Evolutionary conservation across 1,140 invertebrate genomes (phyloP).

Genomic region (Aphaenogaster ashmeadi): DNA sequence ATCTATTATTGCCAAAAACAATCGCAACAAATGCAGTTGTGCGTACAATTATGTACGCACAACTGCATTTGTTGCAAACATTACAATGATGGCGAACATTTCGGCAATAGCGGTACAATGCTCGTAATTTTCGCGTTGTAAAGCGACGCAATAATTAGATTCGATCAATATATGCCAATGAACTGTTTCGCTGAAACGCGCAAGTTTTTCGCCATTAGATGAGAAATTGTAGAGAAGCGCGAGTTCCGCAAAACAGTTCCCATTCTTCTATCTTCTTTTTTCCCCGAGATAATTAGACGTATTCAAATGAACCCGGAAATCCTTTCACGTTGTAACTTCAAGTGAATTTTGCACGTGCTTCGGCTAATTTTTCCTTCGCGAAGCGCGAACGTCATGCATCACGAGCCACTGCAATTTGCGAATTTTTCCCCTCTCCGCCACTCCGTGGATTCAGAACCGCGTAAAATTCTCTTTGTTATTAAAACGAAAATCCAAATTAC

Average conservation of each 20-base stretch:
- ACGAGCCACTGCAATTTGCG: constrained; percentile 21
- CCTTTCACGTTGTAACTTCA: constrained; percentile 38
- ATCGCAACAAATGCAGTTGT: constrained; percentile 2
- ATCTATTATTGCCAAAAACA: constrained; percentile 1
- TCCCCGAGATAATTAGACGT: constrained; percentile 39
- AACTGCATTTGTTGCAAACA: too few species aligned
- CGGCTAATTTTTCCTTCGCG: constrained; percentile 43
- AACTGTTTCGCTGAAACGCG: not conserved
- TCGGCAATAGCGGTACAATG: not conserved
- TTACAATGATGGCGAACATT: not conserved
- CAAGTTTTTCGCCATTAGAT: constrained; percentile 2
- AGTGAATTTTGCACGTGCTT: constrained; percentile 40
- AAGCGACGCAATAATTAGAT: constrained; percentile 35
- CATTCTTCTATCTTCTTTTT: not conserved
- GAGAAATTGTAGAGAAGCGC: constrained; percentile 1
- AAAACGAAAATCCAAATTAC: constrained; percentile 34
- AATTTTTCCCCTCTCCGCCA: not conserved
- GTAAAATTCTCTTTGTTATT: constrained; percentile 34
- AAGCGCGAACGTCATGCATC: not conserved
- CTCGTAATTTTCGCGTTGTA: constrained; percentile 21
- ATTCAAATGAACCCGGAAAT: constrained; percentile 58
- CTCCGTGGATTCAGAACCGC: not conserved
- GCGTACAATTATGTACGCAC: not conserved
- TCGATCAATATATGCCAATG: not conserved
- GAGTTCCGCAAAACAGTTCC: not conserved